A percentile compares a stretch with the other conserved stretches of the same genome.
Conservation (phyloP, 1,140 invertebrate genomes). For the Chironomus striatipennis region DNA sequence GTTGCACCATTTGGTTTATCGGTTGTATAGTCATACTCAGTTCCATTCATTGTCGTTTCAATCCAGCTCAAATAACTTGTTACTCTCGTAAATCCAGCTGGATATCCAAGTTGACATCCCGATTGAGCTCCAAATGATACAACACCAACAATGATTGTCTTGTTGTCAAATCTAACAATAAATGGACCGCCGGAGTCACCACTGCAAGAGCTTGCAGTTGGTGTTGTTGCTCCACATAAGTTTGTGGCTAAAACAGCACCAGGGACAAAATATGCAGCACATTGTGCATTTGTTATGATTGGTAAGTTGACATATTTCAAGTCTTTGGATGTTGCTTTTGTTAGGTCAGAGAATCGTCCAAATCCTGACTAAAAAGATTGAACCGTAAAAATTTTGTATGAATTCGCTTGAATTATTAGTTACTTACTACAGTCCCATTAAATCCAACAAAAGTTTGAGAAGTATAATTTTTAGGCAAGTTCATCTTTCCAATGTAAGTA, state of each 20-base stretch:
- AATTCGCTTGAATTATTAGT: no score
- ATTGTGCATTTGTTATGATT: background rate
- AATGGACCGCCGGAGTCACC: background rate
- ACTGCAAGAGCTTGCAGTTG: background rate
- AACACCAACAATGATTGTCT: slow-evolving; percentile 33
- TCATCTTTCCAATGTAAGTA: background rate
- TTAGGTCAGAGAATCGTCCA: no score
- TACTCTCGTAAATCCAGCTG: slow-evolving; percentile 41
- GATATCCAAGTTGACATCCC: slow-evolving; percentile 37
- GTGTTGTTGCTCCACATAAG: background rate
- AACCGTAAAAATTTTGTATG: no score
- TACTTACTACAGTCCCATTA: background rate
- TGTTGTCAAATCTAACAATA: background rate
- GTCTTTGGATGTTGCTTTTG: background rate
- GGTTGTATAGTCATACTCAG: no score
- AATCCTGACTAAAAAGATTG: no score
- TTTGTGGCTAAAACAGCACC: background rate
- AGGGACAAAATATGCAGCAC: background rate
- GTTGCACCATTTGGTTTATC: no score
- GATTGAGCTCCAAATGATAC: slow-evolving; percentile 38
- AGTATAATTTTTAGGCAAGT: background rate
- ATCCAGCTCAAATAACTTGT: slow-evolving; percentile 41
- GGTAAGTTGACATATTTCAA: background rate
- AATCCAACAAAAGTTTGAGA: background rate
- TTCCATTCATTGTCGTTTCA: background rate